Conservation (phyloP, 2,113 vertebrate genomes). For the Lucifuga dentata region DNA sequence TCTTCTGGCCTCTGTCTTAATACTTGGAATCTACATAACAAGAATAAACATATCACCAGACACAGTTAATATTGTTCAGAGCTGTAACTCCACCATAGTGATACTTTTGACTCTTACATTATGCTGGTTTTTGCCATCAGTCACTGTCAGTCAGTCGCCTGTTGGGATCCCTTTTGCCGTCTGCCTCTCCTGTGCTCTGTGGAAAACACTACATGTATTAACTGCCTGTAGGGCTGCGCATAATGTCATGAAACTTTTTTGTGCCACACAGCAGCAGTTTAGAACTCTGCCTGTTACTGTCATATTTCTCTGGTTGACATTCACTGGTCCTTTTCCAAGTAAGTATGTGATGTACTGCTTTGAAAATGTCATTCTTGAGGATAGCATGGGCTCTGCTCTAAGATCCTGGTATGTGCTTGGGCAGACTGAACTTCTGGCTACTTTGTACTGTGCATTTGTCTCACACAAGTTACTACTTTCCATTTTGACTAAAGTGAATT, state of each 20-base stretch:
- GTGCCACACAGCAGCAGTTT: slow-evolving; percentile 50
- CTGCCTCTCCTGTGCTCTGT: slow-evolving; percentile 66
- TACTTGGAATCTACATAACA: slow-evolving; percentile 37
- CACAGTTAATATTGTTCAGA: not conserved
- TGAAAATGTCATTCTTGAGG: slow-evolving; percentile 48
- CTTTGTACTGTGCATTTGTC: slow-evolving; percentile 23
- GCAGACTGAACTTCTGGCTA: slow-evolving; percentile 20
- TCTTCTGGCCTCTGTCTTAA: slow-evolving; percentile 30
- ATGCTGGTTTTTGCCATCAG: slow-evolving; percentile 49
- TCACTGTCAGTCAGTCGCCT: slow-evolving; percentile 33
- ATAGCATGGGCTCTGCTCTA: slow-evolving; percentile 37
- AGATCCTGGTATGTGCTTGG: slow-evolving; percentile 31
- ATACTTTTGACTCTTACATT: slow-evolving; percentile 66
- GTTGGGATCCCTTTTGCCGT: slow-evolving; percentile 61
- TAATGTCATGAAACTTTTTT: slow-evolving; percentile 64
- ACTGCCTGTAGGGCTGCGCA: slow-evolving; percentile 63
- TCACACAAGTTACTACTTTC: slow-evolving; percentile 21
- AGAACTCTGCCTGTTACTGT: slow-evolving; percentile 44
- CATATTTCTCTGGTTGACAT: slow-evolving; percentile 63
- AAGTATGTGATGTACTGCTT: slow-evolving; percentile 48
- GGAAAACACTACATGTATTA: slow-evolving; percentile 67
- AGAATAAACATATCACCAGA: slow-evolving; percentile 22
- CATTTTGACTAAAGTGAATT: slow-evolving; percentile 26
- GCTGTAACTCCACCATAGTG: slow-evolving; percentile 12
- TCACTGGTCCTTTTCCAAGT: slow-evolving; percentile 35